Evolutionary conservation across 2,888 invertebrate species (phyloP).

Genomic region (Incurvaria masculella): DNA sequence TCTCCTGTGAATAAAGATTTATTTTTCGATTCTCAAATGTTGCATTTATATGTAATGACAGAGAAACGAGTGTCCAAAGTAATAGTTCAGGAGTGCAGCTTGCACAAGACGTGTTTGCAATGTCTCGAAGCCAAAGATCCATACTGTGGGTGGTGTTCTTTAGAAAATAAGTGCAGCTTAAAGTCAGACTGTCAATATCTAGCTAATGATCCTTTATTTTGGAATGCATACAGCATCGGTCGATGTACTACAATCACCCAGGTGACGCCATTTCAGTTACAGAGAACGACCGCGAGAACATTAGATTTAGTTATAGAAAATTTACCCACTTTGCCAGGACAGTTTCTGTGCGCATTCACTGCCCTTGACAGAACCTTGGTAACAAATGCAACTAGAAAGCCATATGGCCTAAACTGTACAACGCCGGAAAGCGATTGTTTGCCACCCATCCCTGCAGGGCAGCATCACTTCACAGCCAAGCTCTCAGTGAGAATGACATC

Average conservation of each 20-base stretch:
- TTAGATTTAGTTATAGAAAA: constrained; percentile 93
- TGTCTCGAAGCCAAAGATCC: constrained; percentile 94
- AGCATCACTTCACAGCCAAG: constrained; percentile 94
- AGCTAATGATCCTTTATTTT: constrained; percentile 87
- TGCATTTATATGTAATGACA: constrained; percentile 94
- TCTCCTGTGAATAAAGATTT: constrained; percentile 86
- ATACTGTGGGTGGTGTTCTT: constrained; percentile 96
- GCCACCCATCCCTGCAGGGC: constrained; percentile 88
- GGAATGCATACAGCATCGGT: constrained; percentile 95
- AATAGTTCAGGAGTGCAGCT: constrained; percentile 91
- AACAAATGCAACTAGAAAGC: constrained; percentile 87
- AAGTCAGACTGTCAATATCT: constrained; percentile 90
- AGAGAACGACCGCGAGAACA: constrained; percentile 89
- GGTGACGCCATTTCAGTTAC: constrained; percentile 87
- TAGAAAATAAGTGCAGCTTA: constrained; percentile 94
- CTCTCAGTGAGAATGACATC: constrained; percentile 88
- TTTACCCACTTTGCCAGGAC: constrained; percentile 85
- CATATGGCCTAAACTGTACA: constrained; percentile 91
- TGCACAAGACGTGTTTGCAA: constrained; percentile 86
- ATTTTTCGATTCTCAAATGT: constrained; percentile 85
- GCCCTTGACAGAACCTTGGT: constrained; percentile 86
- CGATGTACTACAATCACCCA: constrained; percentile 93
- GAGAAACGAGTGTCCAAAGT: constrained; percentile 90
- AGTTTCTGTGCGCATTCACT: constrained; percentile 91
- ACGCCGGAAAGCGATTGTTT: constrained; percentile 92